These are phyloP conservation scores for Chloroceryle inda DNA, from an alignment of 2,797 vertebrate genomes.

Conservation along the genomic window DNA sequence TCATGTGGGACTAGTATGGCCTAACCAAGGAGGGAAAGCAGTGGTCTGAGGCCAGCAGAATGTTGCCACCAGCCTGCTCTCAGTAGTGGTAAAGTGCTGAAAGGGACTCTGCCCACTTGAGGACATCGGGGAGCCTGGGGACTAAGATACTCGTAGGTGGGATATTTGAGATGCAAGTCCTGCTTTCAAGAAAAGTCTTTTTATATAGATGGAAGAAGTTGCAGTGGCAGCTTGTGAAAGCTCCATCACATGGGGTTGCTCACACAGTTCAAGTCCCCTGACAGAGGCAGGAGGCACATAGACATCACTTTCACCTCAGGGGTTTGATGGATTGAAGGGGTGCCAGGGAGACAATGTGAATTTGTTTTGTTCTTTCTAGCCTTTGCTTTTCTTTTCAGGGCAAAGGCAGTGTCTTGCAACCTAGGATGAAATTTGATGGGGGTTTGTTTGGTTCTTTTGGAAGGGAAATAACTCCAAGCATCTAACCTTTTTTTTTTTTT, in stretches of 20 bases:
- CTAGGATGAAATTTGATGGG: background rate
- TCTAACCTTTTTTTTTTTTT: background rate
- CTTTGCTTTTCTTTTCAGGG: conserved; percentile 24
- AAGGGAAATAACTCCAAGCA: background rate
- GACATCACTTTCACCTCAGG: background rate
- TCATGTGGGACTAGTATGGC: accelerated
- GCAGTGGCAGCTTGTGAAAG: background rate
- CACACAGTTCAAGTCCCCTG: accelerated
- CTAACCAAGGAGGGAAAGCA: background rate
- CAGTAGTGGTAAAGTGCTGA: background rate
- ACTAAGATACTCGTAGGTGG: background rate
- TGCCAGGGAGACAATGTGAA: background rate
- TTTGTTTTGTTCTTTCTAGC: conserved; percentile 26
- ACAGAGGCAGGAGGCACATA: background rate
- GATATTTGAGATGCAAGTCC: background rate
- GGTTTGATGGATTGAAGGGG: background rate
- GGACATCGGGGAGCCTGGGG: background rate
- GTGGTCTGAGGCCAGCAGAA: background rate
- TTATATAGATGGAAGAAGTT: background rate
- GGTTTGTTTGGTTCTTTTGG: conserved; percentile 57
- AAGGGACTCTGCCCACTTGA: background rate
- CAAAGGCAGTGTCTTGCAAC: background rate
- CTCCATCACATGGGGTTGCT: background rate
- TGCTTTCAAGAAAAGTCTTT: background rate
- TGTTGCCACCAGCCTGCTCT: background rate